Evolutionary conservation across 2,797 vertebrate genomes (phyloP), one percentile per base, ranked within the genome.

Genomic region (Euphonia xanthogaster): DNA sequence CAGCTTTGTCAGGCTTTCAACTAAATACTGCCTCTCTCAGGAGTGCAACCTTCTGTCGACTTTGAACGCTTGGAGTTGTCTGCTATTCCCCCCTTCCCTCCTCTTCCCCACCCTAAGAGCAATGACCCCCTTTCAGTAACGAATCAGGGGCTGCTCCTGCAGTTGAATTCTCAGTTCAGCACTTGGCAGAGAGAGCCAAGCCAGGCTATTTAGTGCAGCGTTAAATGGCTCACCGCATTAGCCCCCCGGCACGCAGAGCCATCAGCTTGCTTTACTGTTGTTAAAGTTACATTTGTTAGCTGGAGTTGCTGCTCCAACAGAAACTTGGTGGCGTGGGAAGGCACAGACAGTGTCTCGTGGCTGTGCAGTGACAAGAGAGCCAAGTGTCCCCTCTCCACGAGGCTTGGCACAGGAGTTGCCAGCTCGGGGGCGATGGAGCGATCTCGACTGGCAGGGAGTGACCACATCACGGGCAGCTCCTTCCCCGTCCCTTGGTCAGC

Each of bases 41-140:
- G 96, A 97, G 87, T 90, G 54, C 94, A 97, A 96, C 97, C 96
- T 97, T 97, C 96, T 94, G 80, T 94, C 27, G 70, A 84, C 96
- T 97, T 97, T 82, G 93, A 96, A 78, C 79, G 90, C 89, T 94
- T 93, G 74, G 57, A 89, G 78, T 93, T 76, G 85, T 85, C 85
- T 94, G 78, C 27, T 97, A 88, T 90, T 65, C 62, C 90, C 85
- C 84, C 57, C 6, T 47, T 48, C 58, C 87, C 93, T 77, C 74
- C 71, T 53, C 63, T 93, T 94, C 62, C 87, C 93, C 97, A 96
- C 97, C 97, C 96, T 95, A 97, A 96, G 97, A 98, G 98, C 98
- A 98, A 97, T 98, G 98, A 98, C 98, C 98, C 98, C 98, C 98
- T 98, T 98, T 98, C 98, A 96, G 93, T 97, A 97, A 98, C 97